Evolutionary conservation across 2,888 invertebrate species (phyloP), one percentile per base, ranked within the genome.

Genomic region (Gryllus longicercus): DNA sequence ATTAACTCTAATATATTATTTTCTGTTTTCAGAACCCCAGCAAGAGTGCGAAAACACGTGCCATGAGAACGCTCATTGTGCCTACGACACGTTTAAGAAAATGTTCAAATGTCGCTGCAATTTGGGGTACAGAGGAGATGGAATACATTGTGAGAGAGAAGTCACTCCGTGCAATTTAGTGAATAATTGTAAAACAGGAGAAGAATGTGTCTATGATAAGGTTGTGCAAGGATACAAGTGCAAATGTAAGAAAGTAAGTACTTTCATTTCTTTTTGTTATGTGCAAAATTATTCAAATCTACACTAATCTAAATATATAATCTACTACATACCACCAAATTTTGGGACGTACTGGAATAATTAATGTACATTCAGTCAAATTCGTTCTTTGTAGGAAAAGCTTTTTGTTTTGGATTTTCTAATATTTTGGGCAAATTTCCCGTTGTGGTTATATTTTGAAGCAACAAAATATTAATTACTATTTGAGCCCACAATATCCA

Each of bases 21-120:
- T 23, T 49, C 18, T 79, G 49, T 23, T 78, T 78, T 51, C n/a
- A 51, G 38, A 50, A n/a, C 11, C n/a, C 11, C 18, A n/a, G 10
- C 18, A 77, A 78, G 23, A 77, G 18, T 79, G 8, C 11, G 38
- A 79, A 18, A 49, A 38, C 14, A 49, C n/a, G 49, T 91, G 91
- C 84, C 89, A 91, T 84, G 85, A 86, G 11, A 88, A 90, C 84
- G 91, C 90, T 0, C 87, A 88, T 74, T 92, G 91, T 84, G 84
- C 86, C 90, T 93, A 49, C 89, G 89, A 84, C 88, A 89, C 83
- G 87, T 88, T 50, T 88, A 88, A 81, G 23, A 91, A 92, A 75
- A 91, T 93, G 84, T 93, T 93, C 10, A 89, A 91, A 76, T 97
- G 97, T 86, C 90, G 93, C 18, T 96, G 92, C 87, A 92, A 93